Evolutionary conservation across 2,888 invertebrate species (phyloP).

Genomic region (Chloroclystis v-ata): DNA sequence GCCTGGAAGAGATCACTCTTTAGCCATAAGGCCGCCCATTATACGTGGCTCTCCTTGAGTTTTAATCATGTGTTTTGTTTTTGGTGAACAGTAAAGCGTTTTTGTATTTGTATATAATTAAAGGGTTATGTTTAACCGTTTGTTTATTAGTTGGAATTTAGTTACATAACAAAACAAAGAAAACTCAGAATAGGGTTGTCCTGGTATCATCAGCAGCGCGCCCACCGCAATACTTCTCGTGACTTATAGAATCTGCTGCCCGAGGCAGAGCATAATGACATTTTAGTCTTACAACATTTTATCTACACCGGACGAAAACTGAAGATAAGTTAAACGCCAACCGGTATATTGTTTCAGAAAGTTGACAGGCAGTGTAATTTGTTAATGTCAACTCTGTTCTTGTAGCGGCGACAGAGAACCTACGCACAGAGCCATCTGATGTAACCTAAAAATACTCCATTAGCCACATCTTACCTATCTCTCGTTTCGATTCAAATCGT

Average conservation of each 20-base stretch:
- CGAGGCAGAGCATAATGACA: slow-evolving; percentile 70
- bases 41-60: too few species aligned
- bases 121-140: too few species aligned
- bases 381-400: slow-evolving; percentile 63
- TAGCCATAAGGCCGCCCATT: too few species aligned
- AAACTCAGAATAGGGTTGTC: not conserved
- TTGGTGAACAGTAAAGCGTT: too few species aligned
- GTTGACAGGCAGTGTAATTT: slow-evolving; percentile 73
- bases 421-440: slow-evolving; percentile 45
- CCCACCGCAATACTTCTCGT: slow-evolving; percentile 64
- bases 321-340: slow-evolving; percentile 75
- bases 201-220: slow-evolving; percentile 31
- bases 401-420: slow-evolving; percentile 33
- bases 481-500: slow-evolving; percentile 57
- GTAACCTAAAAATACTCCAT: slow-evolving; percentile 63
- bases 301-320: slow-evolving; percentile 74
- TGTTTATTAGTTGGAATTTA: too few species aligned
- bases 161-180: too few species aligned
- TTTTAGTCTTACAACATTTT: slow-evolving; percentile 76
- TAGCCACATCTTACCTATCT: slow-evolving; percentile 47
- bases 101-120: too few species aligned
- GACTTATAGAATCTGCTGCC: slow-evolving; percentile 55
- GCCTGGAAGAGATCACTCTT: too few species aligned
- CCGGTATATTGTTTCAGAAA: slow-evolving; percentile 76
- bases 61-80: too few species aligned